Base-by-base conservation (phyloP, 64 coral and sea anemone species). In the Montipora sp. region DNA sequence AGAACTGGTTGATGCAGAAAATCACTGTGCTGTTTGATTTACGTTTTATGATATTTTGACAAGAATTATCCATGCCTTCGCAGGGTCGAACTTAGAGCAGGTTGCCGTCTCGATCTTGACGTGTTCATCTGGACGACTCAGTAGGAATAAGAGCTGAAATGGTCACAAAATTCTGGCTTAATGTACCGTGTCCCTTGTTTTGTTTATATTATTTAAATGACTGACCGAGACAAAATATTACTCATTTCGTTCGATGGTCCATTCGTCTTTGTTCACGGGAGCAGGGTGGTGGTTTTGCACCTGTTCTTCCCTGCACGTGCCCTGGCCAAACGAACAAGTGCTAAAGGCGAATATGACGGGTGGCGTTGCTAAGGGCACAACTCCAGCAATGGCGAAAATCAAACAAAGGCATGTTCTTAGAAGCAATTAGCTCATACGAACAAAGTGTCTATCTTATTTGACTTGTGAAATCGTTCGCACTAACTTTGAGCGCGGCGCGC, bases 351-450 rank as follows among this genome's bases (percentile, higher is more conserved):
- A 63, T 71, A 9, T 8, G 82, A 85, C 82, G 66, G 82, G 82
- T 85, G 82, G 82, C 82, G 82, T 85, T 85, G 82, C 82, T 72
- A 85, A 18, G 82, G 20, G 65, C 65, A 72, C 65, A 71, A 72
- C 82, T 59, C 82, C 71, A 85, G 82, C 65, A 85, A 63, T 85
- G 65, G 82, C 61, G 18, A 85, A 85, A 85, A 70, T 85, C 82
- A 85, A 85, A 85, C 82, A 85, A 85, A 71, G 59, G 82, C 82
- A 85, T 85, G 65, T 72, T 85, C 61, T 85, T 27, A 48, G 0
- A 85, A 85, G 82, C 73, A 85, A 85, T 85, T 48, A 70, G 82
- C 82, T 71, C 61, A 85, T 85, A 59, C 18, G 65, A 85, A 85
- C 59, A n/a, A 71, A 71, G 61, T 85, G 82, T 72, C 82, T 20